Evolutionary conservation across 2,888 invertebrate species (phyloP), one percentile per base, ranked within the genome.

Genomic region (Cosmorhoe ocellata): DNA sequence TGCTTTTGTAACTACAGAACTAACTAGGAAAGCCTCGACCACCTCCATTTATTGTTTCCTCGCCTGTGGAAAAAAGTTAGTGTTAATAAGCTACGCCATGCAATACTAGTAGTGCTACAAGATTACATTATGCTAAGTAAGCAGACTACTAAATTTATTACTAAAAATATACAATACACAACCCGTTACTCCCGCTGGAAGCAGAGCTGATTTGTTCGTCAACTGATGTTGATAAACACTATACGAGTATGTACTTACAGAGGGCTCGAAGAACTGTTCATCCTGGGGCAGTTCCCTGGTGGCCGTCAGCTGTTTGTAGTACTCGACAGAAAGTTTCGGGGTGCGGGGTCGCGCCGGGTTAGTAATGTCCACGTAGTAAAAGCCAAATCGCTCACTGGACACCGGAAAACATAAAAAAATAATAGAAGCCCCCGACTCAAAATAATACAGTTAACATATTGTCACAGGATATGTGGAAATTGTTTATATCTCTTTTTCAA

Each of bases 361-460:
- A 9, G 88, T 87, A 71, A 95, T 94, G 76, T 96, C 92, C 6
- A 96, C 94, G 61, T 91, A 76, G 71, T 93, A 94, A 24, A 96
- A 74, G 9, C 96, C 96, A 78, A 95, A 96, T 63, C 92, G 92
- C 65, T 92, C 91, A 3, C 94, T 94, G 70, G 8, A 89, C 82
- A 45, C 51, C 0, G 6, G 12, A 50, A 1, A 3, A 18, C 8
- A 18, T n/a, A 10, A 18, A 3, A 34, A 3, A 32, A 33, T 9
- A 33, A 33, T 13, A 14, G 4, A 5, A 11, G 11, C 10, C n/a
- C n/a, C n/a, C n/a, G n/a, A n/a, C n/a, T n/a, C n/a, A n/a, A n/a
- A n/a, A n/a, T n/a, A n/a, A n/a, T n/a, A n/a, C n/a, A n/a, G n/a
- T n/a, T n/a, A n/a, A n/a, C n/a, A n/a, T n/a, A n/a, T n/a, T n/a